These are phyloP conservation scores for Toxotes jaculatrix DNA, from an alignment of 2,113 vertebrate species.

Conservation along the genomic window DNA sequence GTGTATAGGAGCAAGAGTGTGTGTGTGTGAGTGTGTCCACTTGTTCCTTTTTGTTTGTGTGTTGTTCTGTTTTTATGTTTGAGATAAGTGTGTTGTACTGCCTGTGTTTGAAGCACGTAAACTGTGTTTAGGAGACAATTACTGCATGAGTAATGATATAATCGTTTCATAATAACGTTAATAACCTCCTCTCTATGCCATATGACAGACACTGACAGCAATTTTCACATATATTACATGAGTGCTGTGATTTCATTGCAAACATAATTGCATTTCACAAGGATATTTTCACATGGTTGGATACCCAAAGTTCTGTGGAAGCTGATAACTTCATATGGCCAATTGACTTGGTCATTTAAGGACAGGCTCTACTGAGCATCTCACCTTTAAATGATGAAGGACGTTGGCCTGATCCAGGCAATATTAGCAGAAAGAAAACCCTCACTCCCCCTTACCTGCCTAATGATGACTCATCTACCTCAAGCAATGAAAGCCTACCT, in stretches of 20 bases:
- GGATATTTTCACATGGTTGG: conserved; percentile 23
- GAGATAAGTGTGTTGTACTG: conserved; percentile 33
- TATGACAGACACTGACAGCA: conserved; percentile 62
- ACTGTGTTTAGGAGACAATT: conserved; percentile 68
- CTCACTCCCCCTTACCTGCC: background rate
- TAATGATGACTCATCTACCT: conserved; percentile 17
- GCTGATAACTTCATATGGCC: conserved; percentile 44
- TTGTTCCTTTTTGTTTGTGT: conserved; percentile 39
- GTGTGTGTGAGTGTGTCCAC: conserved; percentile 11
- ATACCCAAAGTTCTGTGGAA: conserved; percentile 32
- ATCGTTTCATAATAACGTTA: conserved; percentile 64
- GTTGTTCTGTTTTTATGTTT: conserved; percentile 36
- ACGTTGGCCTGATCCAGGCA: conserved; percentile 12
- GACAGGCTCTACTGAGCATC: conserved; percentile 20
- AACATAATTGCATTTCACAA: conserved; percentile 49
- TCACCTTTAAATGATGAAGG: conserved; percentile 34
- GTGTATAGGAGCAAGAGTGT: background rate
- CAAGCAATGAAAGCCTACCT: background rate
- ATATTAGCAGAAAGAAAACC: background rate
- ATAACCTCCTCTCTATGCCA: conserved; percentile 52
- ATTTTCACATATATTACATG: conserved; percentile 47
- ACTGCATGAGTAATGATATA: conserved; percentile 56
- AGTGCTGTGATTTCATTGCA: conserved; percentile 41
- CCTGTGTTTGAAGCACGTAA: conserved; percentile 48
- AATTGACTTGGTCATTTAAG: conserved; percentile 45